Evolutionary conservation across 2,113 vertebrate genomes (phyloP).

Genomic region (Sisor rabdophorus): DNA sequence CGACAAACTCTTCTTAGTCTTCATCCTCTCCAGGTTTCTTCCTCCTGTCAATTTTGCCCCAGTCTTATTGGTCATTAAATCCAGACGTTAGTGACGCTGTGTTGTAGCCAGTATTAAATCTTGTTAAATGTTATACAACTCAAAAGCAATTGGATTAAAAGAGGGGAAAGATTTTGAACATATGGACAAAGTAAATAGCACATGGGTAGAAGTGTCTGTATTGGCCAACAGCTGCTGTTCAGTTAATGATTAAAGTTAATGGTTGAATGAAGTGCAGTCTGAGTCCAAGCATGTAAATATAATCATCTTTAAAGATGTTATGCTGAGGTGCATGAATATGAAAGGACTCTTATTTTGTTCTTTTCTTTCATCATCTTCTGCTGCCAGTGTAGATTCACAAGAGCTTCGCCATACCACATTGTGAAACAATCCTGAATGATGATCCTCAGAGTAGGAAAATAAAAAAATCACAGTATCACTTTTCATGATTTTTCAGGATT

Average conservation of each 20-base stretch:
- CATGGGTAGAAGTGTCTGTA: not conserved
- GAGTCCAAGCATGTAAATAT: conserved; percentile 4
- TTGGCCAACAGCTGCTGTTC: conserved; percentile 8
- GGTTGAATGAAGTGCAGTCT: not conserved
- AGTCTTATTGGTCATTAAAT: not conserved
- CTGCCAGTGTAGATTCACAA: conserved; percentile 4
- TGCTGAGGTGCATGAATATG: not conserved
- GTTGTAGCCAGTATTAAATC: not conserved
- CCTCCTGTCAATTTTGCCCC: too few relatives aligned
- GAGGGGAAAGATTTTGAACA: not conserved
- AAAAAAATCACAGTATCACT: conserved; percentile 27
- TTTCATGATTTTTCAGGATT: too few relatives aligned
- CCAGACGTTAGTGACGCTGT: not conserved
- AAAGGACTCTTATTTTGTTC: not conserved
- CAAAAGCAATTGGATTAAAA: not conserved
- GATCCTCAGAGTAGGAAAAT: conserved; percentile 16
- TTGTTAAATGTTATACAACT: not conserved
- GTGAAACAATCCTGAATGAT: conserved; percentile 7
- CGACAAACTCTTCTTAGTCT: not conserved
- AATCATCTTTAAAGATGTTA: not conserved
- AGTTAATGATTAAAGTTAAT: not conserved
- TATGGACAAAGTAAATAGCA: not conserved
- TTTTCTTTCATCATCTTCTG: not conserved
- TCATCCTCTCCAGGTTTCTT: not conserved
- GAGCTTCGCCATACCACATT: conserved; percentile 1